Percentiles rank a stretch among this genome's conserved stretches.
Evolutionary conservation across 2,797 vertebrate species (phyloP).

Genomic region (Graptemys geographica): DNA sequence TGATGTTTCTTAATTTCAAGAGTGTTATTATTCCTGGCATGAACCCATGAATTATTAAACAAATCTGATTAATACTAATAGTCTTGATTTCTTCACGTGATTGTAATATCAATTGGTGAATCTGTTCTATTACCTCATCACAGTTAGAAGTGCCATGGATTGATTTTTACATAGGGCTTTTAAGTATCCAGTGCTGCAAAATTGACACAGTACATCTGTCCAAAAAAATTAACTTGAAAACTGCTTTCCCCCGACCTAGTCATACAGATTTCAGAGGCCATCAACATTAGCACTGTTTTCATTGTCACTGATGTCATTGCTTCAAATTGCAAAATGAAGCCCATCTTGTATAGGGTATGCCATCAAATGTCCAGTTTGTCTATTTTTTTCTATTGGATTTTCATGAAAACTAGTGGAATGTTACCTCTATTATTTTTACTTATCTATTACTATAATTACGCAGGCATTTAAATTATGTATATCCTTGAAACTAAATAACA

Average conservation of each 20-base stretch:
- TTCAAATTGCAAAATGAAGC: background rate
- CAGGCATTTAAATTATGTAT: no score
- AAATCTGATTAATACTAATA: background rate
- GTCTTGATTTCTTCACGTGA: conserved; percentile 23
- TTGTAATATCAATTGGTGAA: background rate
- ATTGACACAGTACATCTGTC: background rate
- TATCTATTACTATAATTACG: no score
- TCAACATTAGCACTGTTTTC: background rate
- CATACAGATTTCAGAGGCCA: background rate
- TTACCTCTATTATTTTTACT: no score
- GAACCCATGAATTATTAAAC: conserved; percentile 6
- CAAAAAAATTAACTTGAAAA: conserved; percentile 33
- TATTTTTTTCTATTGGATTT: background rate
- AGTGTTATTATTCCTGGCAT: background rate
- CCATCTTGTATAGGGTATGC: background rate
- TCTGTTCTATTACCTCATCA: conserved; percentile 30
- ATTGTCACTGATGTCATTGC: background rate
- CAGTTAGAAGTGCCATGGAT: background rate
- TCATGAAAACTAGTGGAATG: no score
- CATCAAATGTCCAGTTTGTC: background rate
- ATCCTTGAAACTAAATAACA: no score
- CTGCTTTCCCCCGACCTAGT: background rate
- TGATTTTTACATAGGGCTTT: background rate
- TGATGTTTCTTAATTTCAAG: background rate
- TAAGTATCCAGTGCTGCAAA: background rate